Evolutionary conservation across 2,797 vertebrate genomes (phyloP).

Genomic region (Artibeus lituratus): DNA sequence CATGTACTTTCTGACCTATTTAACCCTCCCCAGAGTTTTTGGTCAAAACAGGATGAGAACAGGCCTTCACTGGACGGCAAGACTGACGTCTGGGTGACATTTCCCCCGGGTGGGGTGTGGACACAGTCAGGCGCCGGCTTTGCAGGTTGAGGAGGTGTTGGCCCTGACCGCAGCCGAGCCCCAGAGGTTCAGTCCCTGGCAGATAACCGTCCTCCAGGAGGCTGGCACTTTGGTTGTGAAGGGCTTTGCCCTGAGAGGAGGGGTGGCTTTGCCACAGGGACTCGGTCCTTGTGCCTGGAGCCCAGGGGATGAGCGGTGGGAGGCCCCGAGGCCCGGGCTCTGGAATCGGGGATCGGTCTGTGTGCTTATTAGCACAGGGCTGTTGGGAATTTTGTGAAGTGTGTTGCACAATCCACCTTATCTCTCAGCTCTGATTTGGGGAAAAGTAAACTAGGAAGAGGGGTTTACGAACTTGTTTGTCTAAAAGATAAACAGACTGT

Average conservation of each 20-base stretch:
- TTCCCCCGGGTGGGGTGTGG: rapidly evolving
- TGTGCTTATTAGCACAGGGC: rapidly evolving
- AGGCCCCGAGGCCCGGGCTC: rapidly evolving
- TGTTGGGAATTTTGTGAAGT: rapidly evolving
- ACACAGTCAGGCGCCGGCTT: rapidly evolving
- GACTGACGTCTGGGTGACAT: background rate
- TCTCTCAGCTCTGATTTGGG: background rate
- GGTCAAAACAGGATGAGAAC: background rate
- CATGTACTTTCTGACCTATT: conserved; percentile 76
- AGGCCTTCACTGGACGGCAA: background rate
- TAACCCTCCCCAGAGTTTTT: conserved; percentile 6
- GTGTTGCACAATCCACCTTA: rapidly evolving
- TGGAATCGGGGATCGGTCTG: rapidly evolving
- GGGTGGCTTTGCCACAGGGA: rapidly evolving
- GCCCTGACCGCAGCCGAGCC: rapidly evolving
- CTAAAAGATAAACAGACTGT: background rate
- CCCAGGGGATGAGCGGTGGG: rapidly evolving
- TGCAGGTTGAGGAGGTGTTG: rapidly evolving
- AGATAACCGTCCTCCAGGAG: rapidly evolving
- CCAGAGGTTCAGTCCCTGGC: rapidly evolving
- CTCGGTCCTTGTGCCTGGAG: background rate
- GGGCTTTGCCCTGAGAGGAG: background rate
- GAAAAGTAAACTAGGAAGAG: background rate
- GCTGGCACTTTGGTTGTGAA: background rate
- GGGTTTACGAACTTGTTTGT: rapidly evolving